Percentiles rank a stretch among this genome's conserved stretches.
phyloP scores from a whole-genome alignment of 2,888 invertebrate species.

The Parnassius glacialis region DNA sequence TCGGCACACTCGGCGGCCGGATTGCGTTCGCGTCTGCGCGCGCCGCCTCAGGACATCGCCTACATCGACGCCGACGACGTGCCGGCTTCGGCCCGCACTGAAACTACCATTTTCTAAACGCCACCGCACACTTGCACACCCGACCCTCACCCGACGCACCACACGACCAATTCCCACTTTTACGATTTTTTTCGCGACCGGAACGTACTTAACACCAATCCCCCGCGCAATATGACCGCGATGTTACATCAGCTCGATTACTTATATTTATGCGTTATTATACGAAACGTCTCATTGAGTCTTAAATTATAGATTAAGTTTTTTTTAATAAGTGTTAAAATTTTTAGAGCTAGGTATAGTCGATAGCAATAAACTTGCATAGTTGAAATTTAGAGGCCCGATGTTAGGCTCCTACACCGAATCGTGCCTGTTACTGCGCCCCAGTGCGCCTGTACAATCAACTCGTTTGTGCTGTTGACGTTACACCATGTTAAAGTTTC shows the following conservation, averaged over 20 bases:
- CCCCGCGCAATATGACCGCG: constrained; percentile 40
- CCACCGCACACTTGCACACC: constrained; percentile 32
- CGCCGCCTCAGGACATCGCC: constrained; percentile 90
- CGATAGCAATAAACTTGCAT: constrained; percentile 58
- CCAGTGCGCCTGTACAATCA: background rate
- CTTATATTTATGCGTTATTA: constrained; percentile 37
- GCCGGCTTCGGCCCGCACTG: constrained; percentile 59
- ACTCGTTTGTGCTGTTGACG: constrained; percentile 21
- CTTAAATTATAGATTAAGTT: constrained; percentile 53
- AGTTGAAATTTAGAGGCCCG: constrained; percentile 45
- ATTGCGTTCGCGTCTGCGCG: constrained; percentile 89
- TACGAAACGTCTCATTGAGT: constrained; percentile 39
- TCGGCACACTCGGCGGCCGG: constrained; percentile 98
- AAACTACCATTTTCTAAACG: constrained; percentile 67
- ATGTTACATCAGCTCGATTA: constrained; percentile 39
- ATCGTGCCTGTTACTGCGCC: constrained; percentile 53
- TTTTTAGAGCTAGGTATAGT: constrained; percentile 58
- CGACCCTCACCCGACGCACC: constrained; percentile 14
- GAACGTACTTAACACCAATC: constrained; percentile 53
- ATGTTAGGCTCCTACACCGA: constrained; percentile 52
- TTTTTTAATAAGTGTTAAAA: constrained; percentile 66
- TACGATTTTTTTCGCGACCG: constrained; percentile 29
- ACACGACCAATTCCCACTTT: constrained; percentile 4
- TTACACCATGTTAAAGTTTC: constrained; percentile 26
- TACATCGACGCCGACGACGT: constrained; percentile 88